Evolutionary conservation across 2,113 vertebrate species (phyloP).

Genomic region (Ictalurus punctatus): DNA sequence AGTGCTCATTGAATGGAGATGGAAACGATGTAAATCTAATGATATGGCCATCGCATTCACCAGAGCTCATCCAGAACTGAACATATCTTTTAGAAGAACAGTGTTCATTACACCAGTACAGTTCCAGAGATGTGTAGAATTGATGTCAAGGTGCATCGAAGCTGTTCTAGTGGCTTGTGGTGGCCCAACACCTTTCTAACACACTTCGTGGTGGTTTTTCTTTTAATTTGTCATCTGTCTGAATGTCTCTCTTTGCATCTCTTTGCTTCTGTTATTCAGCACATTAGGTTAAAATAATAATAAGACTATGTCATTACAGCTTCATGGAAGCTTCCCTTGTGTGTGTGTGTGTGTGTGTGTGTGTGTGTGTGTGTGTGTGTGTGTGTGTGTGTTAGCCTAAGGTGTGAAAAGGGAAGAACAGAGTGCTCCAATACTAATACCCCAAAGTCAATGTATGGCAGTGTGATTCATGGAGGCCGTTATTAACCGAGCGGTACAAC

Average conservation of each 20-base stretch:
- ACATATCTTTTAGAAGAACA: neutral
- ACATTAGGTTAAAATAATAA: neutral
- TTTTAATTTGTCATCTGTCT: neutral
- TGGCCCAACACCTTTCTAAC: neutral
- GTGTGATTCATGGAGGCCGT: constrained; percentile 70
- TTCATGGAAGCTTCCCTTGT: neutral
- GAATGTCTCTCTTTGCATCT: neutral
- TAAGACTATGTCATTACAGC: neutral
- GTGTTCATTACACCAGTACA: neutral
- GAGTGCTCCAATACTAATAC: constrained; percentile 67
- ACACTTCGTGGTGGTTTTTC: neutral
- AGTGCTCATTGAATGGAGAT: neutral
- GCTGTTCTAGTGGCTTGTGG: neutral
- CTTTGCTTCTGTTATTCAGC: neutral
- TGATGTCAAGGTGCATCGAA: neutral
- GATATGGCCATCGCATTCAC: neutral
- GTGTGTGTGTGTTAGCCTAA: constrained; percentile 46
- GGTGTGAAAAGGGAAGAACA: constrained; percentile 61
- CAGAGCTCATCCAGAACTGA: neutral
- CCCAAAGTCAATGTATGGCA: constrained; percentile 64
- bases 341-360: neutral
- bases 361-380: neutral
- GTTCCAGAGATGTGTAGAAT: neutral
- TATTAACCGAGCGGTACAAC: constrained; percentile 66
- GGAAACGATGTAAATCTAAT: neutral